These are phyloP conservation scores for Grus americana DNA, from an alignment of 2,113 vertebrate genomes.

Conservation along the genomic window DNA sequence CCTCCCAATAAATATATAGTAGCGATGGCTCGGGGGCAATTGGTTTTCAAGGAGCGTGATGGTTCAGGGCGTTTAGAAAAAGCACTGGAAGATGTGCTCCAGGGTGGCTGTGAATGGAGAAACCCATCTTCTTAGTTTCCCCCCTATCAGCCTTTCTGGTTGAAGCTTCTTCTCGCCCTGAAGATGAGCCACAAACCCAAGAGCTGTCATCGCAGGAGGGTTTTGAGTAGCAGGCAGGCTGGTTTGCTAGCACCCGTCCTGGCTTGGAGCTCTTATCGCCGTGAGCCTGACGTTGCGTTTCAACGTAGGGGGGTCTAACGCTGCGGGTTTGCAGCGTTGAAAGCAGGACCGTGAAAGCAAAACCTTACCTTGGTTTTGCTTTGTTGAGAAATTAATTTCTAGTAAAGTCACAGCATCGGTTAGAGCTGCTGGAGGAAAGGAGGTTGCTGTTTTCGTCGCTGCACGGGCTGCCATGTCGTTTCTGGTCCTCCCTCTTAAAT, in stretches of 20 bases:
- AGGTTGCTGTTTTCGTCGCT: accelerated
- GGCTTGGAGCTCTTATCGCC: not conserved
- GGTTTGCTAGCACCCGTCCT: not conserved
- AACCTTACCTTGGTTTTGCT: not conserved
- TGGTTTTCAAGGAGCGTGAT: not conserved
- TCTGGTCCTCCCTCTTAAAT: not conserved
- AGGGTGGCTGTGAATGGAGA: not conserved
- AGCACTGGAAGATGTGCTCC: not conserved
- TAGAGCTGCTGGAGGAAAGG: not conserved
- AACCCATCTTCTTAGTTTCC: not conserved
- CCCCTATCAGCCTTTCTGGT: not conserved
- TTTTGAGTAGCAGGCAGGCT: not conserved
- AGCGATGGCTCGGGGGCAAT: not conserved
- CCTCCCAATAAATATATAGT: not conserved
- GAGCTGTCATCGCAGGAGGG: not conserved
- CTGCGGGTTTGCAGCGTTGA: not conserved
- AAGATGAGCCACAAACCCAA: not conserved
- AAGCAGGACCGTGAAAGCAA: not conserved
- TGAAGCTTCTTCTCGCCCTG: not conserved
- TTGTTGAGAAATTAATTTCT: not conserved
- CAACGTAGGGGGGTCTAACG: accelerated
- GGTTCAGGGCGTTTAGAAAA: not conserved
- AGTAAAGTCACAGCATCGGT: not conserved
- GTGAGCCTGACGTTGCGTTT: not conserved
- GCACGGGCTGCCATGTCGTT: not conserved